These are phyloP conservation scores for Dyspetes luteomarginatus DNA, from an alignment of 2,888 invertebrate species.

Conservation along the genomic window DNA sequence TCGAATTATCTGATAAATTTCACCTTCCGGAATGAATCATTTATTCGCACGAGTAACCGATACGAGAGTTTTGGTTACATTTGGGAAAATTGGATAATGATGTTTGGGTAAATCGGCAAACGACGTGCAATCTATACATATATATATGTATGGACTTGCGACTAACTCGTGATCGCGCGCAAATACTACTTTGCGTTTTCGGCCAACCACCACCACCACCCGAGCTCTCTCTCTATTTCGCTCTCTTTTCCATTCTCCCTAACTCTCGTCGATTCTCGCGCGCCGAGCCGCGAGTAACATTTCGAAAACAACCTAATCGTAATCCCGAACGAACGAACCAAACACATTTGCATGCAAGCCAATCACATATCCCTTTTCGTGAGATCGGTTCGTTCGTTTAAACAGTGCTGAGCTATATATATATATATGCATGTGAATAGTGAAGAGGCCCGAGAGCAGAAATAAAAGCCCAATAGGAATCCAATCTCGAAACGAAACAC, in stretches of 20 bases:
- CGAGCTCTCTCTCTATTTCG: neutral
- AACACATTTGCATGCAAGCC: conserved; percentile 65
- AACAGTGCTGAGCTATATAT: conserved; percentile 40
- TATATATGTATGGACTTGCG: conserved; percentile 24
- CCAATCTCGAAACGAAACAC: conserved; percentile 61
- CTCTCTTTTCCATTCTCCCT: neutral
- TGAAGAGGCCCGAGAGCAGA: neutral
- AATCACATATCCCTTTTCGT: conserved; percentile 62
- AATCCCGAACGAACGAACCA: conserved; percentile 62
- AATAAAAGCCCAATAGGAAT: conserved; percentile 41
- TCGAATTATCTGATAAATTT: conserved; percentile 67
- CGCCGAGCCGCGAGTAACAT: conserved; percentile 41
- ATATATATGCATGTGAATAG: neutral
- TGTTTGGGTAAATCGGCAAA: conserved; percentile 59
- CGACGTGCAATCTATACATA: too few species aligned
- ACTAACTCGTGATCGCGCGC: conserved; percentile 15
- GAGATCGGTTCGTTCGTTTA: conserved; percentile 56
- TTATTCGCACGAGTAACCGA: conserved; percentile 39
- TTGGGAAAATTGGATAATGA: conserved; percentile 65
- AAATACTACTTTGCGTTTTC: conserved; percentile 49
- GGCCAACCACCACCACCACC: conserved; percentile 7
- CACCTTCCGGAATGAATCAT: conserved; percentile 62
- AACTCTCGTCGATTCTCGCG: neutral
- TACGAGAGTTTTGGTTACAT: conserved; percentile 37
- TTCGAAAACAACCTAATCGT: conserved; percentile 62